A percentile compares a stretch with the other conserved stretches of the same genome.
Conservation (phyloP, 2,113 vertebrate species). For the Charina bottae region DNA sequence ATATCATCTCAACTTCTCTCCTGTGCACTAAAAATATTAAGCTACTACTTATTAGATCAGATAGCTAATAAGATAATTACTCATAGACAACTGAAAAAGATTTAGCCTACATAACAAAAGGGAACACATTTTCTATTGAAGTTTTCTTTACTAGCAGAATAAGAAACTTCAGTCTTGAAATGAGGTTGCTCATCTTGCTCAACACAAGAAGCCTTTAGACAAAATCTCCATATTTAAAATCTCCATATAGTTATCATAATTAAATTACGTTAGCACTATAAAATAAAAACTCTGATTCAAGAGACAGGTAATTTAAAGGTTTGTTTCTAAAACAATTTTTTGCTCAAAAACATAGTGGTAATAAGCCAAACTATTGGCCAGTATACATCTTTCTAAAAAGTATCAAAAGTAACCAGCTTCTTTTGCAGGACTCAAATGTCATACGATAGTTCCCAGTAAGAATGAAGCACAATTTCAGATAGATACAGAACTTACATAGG, state of each 20-base stretch:
- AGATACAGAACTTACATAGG: not conserved
- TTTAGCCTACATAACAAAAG: too few species aligned
- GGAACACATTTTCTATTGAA: not conserved
- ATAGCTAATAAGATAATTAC: not conserved
- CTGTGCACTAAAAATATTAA: not conserved
- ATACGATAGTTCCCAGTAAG: slow-evolving; percentile 46
- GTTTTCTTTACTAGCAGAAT: not conserved
- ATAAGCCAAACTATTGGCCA: slow-evolving; percentile 35
- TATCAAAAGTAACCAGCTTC: slow-evolving; percentile 50
- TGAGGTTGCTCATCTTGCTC: slow-evolving; percentile 25
- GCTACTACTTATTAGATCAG: not conserved
- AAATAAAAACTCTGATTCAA: slow-evolving; percentile 35
- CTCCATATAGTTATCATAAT: slow-evolving; percentile 34
- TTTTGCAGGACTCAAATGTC: slow-evolving; percentile 35
- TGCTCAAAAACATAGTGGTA: slow-evolving; percentile 39
- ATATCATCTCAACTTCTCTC: not conserved
- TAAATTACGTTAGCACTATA: slow-evolving; percentile 24
- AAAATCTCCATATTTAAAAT: not conserved
- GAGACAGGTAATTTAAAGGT: slow-evolving; percentile 30
- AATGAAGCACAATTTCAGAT: not conserved
- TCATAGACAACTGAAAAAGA: slow-evolving; percentile 2
- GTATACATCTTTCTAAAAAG: slow-evolving; percentile 43
- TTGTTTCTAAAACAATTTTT: fast-evolving
- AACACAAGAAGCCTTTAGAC: not conserved
- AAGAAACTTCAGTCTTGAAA: not conserved